phyloP scores from a whole-genome alignment of 2,113 vertebrate genomes.

The Heteronetta atricapilla region DNA sequence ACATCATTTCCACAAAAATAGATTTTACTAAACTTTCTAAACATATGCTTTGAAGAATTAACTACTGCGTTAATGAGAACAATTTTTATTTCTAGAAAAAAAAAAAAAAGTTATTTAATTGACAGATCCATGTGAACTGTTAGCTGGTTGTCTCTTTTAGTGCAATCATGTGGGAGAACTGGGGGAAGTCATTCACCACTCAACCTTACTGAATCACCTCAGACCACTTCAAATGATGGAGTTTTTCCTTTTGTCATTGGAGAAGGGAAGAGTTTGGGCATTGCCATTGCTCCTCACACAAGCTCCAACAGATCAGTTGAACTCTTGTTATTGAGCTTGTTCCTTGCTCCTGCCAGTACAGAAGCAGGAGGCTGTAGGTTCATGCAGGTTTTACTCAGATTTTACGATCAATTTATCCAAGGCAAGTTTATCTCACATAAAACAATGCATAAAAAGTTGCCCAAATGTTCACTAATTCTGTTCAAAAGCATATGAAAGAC shows the following conservation, averaged over 20 bases:
- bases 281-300: not conserved
- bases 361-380: not conserved
- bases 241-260: not conserved
- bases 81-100: not conserved
- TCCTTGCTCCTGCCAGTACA: not conserved
- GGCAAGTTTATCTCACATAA: not conserved
- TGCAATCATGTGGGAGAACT: not conserved
- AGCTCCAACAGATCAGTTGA: not conserved
- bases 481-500: not conserved
- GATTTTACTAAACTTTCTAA: not conserved
- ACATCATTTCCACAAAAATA: not conserved
- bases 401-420: not conserved
- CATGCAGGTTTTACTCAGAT: not conserved
- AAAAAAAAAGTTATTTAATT: not conserved
- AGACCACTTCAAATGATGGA: not conserved
- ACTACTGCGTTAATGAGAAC: not conserved
- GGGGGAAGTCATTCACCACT: not conserved
- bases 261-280: not conserved
- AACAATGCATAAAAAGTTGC: not conserved
- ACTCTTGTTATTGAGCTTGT: not conserved
- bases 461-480: not conserved
- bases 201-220: not conserved
- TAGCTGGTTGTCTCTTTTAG: not conserved
- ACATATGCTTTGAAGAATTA: not conserved
- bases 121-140: not conserved